Evolutionary conservation across 2,113 vertebrate genomes (phyloP).

Genomic region (Glaucomys volans): DNA sequence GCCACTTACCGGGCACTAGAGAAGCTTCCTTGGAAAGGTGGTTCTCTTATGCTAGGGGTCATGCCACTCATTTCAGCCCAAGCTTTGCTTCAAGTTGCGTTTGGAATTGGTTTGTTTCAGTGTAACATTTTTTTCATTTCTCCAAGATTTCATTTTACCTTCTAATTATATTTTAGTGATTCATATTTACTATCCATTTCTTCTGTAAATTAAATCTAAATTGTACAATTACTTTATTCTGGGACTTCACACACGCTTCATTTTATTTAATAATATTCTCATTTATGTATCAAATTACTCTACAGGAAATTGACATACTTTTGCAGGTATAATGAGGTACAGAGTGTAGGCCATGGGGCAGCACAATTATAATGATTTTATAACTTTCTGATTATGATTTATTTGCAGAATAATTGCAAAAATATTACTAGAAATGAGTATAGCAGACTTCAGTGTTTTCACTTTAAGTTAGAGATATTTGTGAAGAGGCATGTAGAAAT

Average conservation of each 20-base stretch:
- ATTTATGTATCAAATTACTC: slow-evolving; percentile 39
- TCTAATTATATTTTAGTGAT: slow-evolving; percentile 60
- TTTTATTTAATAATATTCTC: slow-evolving; percentile 59
- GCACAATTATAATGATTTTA: not conserved
- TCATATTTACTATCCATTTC: slow-evolving; percentile 68
- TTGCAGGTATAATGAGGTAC: not conserved
- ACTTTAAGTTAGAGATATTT: not conserved
- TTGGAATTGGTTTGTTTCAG: not conserved
- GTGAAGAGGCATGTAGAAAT: not conserved
- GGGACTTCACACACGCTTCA: not conserved
- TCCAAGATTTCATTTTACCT: slow-evolving; percentile 53
- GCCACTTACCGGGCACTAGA: not conserved
- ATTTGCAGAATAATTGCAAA: slow-evolving; percentile 15
- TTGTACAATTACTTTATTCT: slow-evolving; percentile 49
- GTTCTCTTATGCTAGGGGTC: not conserved
- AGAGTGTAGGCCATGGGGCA: not conserved
- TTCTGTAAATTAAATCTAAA: slow-evolving; percentile 62
- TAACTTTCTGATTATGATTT: slow-evolving; percentile 30
- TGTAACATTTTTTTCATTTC: slow-evolving; percentile 33
- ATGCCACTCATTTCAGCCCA: not conserved
- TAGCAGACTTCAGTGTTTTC: not conserved
- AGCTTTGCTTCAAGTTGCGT: not conserved
- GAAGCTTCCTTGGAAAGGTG: not conserved
- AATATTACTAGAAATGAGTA: not conserved
- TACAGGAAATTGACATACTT: slow-evolving; percentile 14